These are phyloP conservation scores for Caranx melampygus DNA, from an alignment of 2,113 vertebrate genomes.

Conservation along the genomic window DNA sequence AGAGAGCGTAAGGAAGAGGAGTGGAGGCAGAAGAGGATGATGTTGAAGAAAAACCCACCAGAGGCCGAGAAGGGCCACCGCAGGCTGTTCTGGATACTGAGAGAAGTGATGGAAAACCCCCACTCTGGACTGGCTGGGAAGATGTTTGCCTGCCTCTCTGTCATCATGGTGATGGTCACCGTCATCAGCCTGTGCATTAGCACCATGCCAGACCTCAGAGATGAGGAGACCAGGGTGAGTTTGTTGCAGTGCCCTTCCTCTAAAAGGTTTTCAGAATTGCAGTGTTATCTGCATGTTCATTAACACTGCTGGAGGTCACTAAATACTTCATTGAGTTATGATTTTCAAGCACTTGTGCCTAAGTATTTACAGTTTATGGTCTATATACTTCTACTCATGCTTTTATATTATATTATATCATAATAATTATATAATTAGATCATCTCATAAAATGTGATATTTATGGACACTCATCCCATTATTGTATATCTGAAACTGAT, in stretches of 20 bases:
- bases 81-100: conserved; percentile 84
- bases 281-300: no score
- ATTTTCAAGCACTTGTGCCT: no score
- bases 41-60: conserved; percentile 55
- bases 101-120: conserved; percentile 94
- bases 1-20: conserved; percentile 85
- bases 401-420: no score
- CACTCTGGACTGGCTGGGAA: conserved; percentile 93
- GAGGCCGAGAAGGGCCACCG: conserved; percentile 79
- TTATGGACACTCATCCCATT: no score
- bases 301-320: no score
- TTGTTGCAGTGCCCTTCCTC: neutral
- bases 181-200: conserved; percentile 96
- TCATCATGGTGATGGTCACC: conserved; percentile 93
- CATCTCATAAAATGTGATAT: no score
- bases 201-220: conserved; percentile 94
- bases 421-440: no score
- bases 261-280: no score
- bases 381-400: no score
- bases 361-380: no score
- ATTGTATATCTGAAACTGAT: no score
- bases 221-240: conserved; percentile 91
- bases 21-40: conserved; percentile 72
- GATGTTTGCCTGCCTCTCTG: conserved; percentile 93
- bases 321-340: no score